A percentile compares a stretch with the other conserved stretches of the same genome.
Conservation (phyloP, 2,888 invertebrate genomes). For the Acanthoscelides obtectus region DNA sequence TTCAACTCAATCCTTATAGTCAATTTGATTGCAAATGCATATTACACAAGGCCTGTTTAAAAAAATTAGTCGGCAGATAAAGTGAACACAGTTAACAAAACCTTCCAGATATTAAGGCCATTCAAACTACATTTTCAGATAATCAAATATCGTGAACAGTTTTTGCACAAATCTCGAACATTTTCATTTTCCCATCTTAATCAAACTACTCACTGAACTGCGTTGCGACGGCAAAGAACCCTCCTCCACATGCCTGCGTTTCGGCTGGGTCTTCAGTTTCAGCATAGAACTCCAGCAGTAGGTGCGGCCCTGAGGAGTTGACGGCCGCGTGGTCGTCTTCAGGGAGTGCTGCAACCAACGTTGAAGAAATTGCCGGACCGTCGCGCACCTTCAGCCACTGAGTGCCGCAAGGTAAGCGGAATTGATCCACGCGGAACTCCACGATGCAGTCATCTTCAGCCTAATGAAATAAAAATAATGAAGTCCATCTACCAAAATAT, state of each 20-base stretch:
- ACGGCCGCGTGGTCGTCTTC: slow-evolving; percentile 51
- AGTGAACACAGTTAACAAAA: too few relatives aligned
- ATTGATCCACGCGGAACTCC: slow-evolving; percentile 68
- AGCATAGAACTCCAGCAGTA: slow-evolving; percentile 73
- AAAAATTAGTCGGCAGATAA: too few relatives aligned
- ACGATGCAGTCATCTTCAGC: slow-evolving; percentile 66
- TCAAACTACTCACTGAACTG: slow-evolving; percentile 64
- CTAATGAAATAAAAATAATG: too few relatives aligned
- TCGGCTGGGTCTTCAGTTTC: slow-evolving; percentile 61
- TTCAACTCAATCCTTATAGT: too few relatives aligned
- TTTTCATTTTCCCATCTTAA: too few relatives aligned
- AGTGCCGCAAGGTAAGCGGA: slow-evolving; percentile 68
- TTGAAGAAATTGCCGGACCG: slow-evolving; percentile 71
- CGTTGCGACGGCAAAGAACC: slow-evolving; percentile 72
- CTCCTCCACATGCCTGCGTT: slow-evolving; percentile 64
- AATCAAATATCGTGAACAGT: too few relatives aligned
- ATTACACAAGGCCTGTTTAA: too few relatives aligned
- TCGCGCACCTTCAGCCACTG: slow-evolving; percentile 74
- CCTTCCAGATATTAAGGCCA: too few relatives aligned
- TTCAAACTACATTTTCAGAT: too few relatives aligned
- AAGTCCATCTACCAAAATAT: too few relatives aligned
- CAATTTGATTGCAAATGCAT: too few relatives aligned
- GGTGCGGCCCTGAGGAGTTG: slow-evolving; percentile 63
- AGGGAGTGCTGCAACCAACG: slow-evolving; percentile 64
- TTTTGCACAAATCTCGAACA: too few relatives aligned